Evolutionary conservation across 2,113 vertebrate species (phyloP), one percentile per base, ranked within the genome.

Genomic region (Irena cyanogastra): DNA sequence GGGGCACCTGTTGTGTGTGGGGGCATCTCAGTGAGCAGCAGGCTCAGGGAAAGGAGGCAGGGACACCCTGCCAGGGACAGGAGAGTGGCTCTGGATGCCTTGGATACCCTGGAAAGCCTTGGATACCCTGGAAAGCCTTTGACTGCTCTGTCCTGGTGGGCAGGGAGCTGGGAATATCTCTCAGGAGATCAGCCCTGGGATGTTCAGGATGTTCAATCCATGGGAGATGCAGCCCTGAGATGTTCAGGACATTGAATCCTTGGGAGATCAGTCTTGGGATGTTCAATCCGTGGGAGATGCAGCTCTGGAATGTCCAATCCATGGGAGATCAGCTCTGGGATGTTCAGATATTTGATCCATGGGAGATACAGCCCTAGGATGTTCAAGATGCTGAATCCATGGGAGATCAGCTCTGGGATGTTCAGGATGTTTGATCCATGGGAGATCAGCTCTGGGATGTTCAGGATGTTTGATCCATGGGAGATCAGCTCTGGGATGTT

Each of bases 211-310:
- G 16, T 1, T 61, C 12, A 33, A 6, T 33, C 53, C 8, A 33
- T 33, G 30, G 30, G 30, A 54, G 4, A 44, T 44, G n/a, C 42
- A 44, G 17, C 17, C 17, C 42, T 18, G 5, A n/a, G 54, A 23
- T 47, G 3, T 1, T 59, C 0, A 0, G n/a, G n/a, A n/a, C n/a
- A n/a, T n/a, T n/a, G n/a, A n/a, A 11, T 49, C n/a, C 28, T 27
- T 12, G 3, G 52, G 53, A 44, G 7, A 35, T 35, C 24, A 45
- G 5, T 5, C 0, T 19, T 30, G 41, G 44, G 6, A 33, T 15
- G 12, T 5, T 24, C 0, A 0, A 11, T 18, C 39, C 16, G 8
- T 7, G 26, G 8, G 27, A 44, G 5, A 35, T 26, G n/a, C 31
- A 26, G 26, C 13, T 2, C 33, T 44, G 0, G 57, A 7, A 19